Percentiles rank a stretch among this genome's conserved stretches.
Conservation (phyloP, 2,797 vertebrate species). For the Lindbergichthys nudifrons region DNA sequence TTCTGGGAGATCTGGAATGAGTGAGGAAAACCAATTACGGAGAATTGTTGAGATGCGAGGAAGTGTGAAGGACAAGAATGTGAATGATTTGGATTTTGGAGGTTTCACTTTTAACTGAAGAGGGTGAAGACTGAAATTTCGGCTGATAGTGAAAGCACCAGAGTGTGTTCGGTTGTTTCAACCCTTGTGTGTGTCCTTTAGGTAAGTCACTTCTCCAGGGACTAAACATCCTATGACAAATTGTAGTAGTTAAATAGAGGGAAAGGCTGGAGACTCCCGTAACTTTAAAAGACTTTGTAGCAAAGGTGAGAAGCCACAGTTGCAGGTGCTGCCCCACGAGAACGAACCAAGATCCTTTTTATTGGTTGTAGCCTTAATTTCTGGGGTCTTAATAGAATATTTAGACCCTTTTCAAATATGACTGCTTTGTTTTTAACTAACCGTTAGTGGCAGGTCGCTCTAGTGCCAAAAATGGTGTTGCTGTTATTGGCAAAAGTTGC, state of each 20-base stretch:
- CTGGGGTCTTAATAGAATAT: slow-evolving; percentile 55
- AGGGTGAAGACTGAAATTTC: slow-evolving; percentile 80
- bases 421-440: slow-evolving; percentile 48
- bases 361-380: slow-evolving; percentile 77
- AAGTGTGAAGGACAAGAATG: slow-evolving; percentile 44
- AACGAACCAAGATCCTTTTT: slow-evolving; percentile 62
- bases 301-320: slow-evolving; percentile 54
- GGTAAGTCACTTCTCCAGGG: slow-evolving; percentile 47
- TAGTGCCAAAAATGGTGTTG: slow-evolving; percentile 63
- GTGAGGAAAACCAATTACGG: slow-evolving; percentile 1
- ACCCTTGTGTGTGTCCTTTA: slow-evolving; percentile 61
- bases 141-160: slow-evolving; percentile 76
- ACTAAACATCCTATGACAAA: slow-evolving; percentile 38
- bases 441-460: slow-evolving; percentile 50
- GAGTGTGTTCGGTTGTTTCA: slow-evolving; percentile 71
- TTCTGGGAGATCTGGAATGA: slow-evolving; percentile 26
- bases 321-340: slow-evolving; percentile 48
- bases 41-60: slow-evolving; percentile 18
- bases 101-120: slow-evolving; percentile 56
- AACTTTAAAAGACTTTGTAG: slow-evolving; percentile 57
- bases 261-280: slow-evolving; percentile 49
- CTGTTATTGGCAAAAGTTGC: slow-evolving; percentile 58
- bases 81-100: slow-evolving; percentile 48
- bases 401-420: slow-evolving; percentile 20
- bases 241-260: slow-evolving; percentile 36